Evolutionary conservation across 2,797 vertebrate genomes (phyloP).

Genomic region (Coendou prehensilis): DNA sequence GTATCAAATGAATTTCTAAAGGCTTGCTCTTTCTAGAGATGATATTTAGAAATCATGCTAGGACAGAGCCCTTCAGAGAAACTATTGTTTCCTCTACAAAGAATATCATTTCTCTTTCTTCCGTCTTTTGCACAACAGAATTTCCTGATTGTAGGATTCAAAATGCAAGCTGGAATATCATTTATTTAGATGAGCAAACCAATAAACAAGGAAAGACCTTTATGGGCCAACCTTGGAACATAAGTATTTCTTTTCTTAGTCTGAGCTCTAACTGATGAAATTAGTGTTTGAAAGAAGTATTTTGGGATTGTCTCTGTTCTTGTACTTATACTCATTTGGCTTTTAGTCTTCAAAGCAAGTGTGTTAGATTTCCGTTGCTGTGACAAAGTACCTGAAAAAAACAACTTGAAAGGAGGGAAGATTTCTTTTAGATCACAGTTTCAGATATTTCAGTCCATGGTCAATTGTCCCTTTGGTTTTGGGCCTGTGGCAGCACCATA

Average conservation of each 20-base stretch:
- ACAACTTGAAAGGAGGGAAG: neutral
- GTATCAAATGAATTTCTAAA: neutral
- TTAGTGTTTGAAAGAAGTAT: neutral
- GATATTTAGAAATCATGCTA: neutral
- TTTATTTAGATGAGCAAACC: neutral
- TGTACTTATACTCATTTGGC: neutral
- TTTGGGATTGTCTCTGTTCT: neutral
- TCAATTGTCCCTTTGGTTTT: neutral
- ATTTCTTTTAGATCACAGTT: neutral
- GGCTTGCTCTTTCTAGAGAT: neutral
- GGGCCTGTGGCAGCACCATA: neutral
- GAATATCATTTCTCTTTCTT: neutral
- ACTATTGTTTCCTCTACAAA: neutral
- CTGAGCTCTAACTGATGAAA: neutral
- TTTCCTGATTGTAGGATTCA: neutral
- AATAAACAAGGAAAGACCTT: neutral
- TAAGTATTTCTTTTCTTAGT: neutral
- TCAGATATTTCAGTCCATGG: neutral
- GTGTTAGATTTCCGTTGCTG: neutral
- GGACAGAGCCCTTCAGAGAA: slow-evolving; percentile 32
- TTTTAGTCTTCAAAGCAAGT: neutral
- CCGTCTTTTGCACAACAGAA: neutral
- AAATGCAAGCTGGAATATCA: neutral
- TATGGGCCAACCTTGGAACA: neutral
- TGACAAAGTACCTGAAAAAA: neutral